Evolutionary conservation across 1,140 invertebrate genomes (phyloP).

Genomic region (Drosophila orena): DNA sequence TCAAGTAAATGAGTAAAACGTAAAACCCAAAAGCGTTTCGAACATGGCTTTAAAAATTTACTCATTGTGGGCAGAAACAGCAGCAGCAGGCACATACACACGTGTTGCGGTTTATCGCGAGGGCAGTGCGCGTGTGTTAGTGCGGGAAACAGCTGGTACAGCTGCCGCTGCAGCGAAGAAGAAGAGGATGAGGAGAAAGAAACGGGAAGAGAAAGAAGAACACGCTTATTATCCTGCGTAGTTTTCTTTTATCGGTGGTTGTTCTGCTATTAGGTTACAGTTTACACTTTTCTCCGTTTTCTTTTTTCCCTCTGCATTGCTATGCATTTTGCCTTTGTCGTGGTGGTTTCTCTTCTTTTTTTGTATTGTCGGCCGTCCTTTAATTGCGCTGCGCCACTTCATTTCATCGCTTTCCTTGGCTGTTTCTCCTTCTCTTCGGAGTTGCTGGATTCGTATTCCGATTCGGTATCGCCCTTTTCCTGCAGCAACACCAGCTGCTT

Average conservation of each 20-base stretch:
- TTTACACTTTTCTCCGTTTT: constrained; percentile 26
- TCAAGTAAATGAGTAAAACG: constrained; percentile 70
- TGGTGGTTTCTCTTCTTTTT: constrained; percentile 34
- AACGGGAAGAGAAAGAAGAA: neutral
- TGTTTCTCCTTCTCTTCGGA: constrained; percentile 18
- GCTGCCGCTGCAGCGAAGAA: constrained; percentile 44
- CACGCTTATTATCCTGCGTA: constrained; percentile 50
- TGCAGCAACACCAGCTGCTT: constrained; percentile 48
- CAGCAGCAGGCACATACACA: constrained; percentile 1
- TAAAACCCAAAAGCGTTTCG: constrained; percentile 20
- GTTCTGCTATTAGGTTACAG: constrained; percentile 55
- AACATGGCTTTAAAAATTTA: constrained; percentile 28
- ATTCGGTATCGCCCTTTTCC: constrained; percentile 42
- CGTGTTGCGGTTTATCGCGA: constrained; percentile 45
- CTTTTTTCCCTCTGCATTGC: constrained; percentile 55
- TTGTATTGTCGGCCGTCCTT: constrained; percentile 49
- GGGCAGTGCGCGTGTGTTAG: constrained; percentile 13
- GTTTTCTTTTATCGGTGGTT: constrained; percentile 53
- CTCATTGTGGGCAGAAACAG: constrained; percentile 9
- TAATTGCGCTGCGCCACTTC: constrained; percentile 69
- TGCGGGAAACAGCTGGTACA: constrained; percentile 74
- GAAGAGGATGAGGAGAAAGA: constrained; percentile 6
- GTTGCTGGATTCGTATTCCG: constrained; percentile 3
- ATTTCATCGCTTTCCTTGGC: constrained; percentile 44
- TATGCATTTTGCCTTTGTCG: constrained; percentile 61